phyloP scores from a whole-genome alignment of 2,888 invertebrate species.

The Magallana nippona region DNA sequence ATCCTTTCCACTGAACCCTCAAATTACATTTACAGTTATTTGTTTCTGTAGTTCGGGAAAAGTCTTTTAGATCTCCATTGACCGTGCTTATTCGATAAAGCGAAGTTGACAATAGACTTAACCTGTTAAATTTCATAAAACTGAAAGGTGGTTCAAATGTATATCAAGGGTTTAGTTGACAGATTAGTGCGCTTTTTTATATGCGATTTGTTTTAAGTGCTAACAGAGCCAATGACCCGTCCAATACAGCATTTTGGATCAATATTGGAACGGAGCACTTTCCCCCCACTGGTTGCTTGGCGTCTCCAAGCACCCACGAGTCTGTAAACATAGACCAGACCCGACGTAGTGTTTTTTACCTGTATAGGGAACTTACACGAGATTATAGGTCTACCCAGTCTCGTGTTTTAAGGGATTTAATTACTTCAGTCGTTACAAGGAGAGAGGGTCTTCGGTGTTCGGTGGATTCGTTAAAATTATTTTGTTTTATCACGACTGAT shows the following conservation, averaged over 20 bases:
- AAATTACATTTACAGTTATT: background rate
- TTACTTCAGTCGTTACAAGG: background rate
- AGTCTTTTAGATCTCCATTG: background rate
- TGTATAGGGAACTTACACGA: conserved; percentile 21
- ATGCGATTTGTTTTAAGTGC: conserved; percentile 34
- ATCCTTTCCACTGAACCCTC: background rate
- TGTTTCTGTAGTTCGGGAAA: background rate
- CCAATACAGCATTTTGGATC: conserved; percentile 39
- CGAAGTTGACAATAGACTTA: conserved; percentile 21
- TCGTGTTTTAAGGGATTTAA: conserved; percentile 25
- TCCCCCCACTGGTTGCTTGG: conserved; percentile 65
- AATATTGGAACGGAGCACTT: conserved; percentile 57
- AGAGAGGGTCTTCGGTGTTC: background rate
- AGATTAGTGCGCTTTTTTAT: conserved; percentile 6
- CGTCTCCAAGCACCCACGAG: conserved; percentile 68
- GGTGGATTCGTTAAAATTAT: background rate
- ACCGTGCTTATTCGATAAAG: background rate
- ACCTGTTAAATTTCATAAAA: conserved; percentile 15
- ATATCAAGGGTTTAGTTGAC: background rate
- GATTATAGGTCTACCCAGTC: background rate
- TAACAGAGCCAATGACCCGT: conserved; percentile 19
- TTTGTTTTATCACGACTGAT: background rate
- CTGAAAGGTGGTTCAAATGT: conserved; percentile 27
- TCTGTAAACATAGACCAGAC: conserved; percentile 60
- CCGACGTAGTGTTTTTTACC: conserved; percentile 1